Percentiles rank a stretch among this genome's conserved stretches.
Conservation (phyloP, 2,113 vertebrate species). For the Sinocyclocheilus rhinocerous region DNA sequence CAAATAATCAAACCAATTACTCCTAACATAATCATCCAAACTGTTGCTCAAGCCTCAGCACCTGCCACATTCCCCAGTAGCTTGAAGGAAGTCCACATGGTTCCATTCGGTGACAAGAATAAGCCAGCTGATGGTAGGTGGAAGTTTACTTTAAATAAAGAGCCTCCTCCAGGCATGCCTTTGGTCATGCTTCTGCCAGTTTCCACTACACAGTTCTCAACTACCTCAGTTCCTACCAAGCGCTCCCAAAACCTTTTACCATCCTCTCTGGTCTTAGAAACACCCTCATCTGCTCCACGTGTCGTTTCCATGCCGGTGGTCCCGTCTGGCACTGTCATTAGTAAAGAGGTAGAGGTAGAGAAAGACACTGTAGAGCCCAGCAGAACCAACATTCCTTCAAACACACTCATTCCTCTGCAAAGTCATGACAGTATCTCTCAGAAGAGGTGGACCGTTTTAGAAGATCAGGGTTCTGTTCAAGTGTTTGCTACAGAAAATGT, state of each 20-base stretch:
- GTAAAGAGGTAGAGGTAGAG: not conserved
- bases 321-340: not conserved
- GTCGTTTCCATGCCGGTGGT: not conserved
- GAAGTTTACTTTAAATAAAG: slow-evolving; percentile 67
- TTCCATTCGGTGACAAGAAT: not conserved
- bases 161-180: slow-evolving; percentile 61
- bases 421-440: not conserved
- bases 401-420: slow-evolving; percentile 38
- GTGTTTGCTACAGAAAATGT: not conserved
- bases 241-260: not conserved
- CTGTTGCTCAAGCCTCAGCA: not conserved
- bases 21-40: slow-evolving; percentile 4
- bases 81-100: not conserved
- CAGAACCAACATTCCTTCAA: not conserved
- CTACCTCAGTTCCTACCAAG: slow-evolving; percentile 7
- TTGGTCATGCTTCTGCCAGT: slow-evolving; percentile 71
- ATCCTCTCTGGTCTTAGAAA: not conserved
- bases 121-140: slow-evolving; percentile 50
- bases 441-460: slow-evolving; percentile 37
- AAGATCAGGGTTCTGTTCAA: slow-evolving; percentile 1
- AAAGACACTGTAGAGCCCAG: slow-evolving; percentile 6
- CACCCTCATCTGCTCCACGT: slow-evolving; percentile 19
- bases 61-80: not conserved
- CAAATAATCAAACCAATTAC: not conserved
- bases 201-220: slow-evolving; percentile 18